phyloP scores from a whole-genome alignment of 2,888 invertebrate genomes.

The Pecten maximus region DNA sequence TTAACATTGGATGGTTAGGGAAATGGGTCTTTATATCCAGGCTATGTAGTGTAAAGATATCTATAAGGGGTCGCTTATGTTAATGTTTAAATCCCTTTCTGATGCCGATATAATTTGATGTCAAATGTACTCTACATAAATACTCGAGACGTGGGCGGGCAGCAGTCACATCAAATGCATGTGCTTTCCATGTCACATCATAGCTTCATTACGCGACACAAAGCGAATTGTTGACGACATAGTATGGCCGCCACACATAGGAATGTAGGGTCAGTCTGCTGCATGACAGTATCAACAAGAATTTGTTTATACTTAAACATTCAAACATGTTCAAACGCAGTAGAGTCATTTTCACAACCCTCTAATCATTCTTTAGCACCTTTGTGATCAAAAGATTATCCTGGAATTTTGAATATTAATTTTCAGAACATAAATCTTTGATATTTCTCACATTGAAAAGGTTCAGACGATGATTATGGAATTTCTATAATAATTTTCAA shows the following conservation, averaged over 20 bases:
- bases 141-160: background rate
- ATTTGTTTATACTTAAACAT: background rate
- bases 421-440: background rate
- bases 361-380: background rate
- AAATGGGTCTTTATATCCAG: background rate
- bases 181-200: background rate
- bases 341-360: background rate
- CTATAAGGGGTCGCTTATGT: background rate
- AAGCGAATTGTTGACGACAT: background rate
- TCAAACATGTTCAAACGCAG: background rate
- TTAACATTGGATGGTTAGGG: too few species aligned
- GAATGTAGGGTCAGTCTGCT: background rate
- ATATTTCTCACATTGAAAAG: background rate
- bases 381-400: slow-evolving; percentile 22
- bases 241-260: background rate
- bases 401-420: slow-evolving; percentile 24
- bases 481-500: background rate
- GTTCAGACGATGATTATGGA: background rate
- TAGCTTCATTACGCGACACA: background rate
- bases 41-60: background rate
- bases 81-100: background rate
- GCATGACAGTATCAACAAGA: background rate
- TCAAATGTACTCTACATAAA: background rate
- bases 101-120: background rate
- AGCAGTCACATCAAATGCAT: background rate